Evolutionary conservation across 2,113 vertebrate species (phyloP), one percentile per base, ranked within the genome.

Genomic region (Lasiurus borealis): DNA sequence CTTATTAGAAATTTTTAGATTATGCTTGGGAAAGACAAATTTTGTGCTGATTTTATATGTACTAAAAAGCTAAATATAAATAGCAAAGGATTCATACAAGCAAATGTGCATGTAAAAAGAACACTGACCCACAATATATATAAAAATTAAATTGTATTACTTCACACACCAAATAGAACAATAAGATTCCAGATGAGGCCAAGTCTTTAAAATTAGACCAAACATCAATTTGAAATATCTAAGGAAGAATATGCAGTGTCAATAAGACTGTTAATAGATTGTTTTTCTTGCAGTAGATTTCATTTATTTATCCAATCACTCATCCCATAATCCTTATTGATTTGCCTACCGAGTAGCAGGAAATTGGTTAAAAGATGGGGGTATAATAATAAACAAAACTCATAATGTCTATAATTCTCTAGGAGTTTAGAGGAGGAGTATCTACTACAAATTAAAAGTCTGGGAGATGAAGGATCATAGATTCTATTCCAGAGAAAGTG

Each of bases 161-260:
- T n/a, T 25, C 19, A 57, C 52, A 62, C 2, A 85, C 2, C 3
- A 48, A 76, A 36, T 3, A 78, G n/a, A 50, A 34, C 3, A 64
- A 40, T 76, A 76, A 21, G 34, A 69, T 19, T 88, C n/a, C 2
- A 73, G 27, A 76, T 50, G 14, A 27, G 36, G n/a, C 66, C 16
- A 3, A 88, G 15, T 57, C 46, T 83, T 93, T 91, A 57, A 91
- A 75, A 27, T 88, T 82, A 69, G 19, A 69, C 57, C 25, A 86
- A 72, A 16, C 6, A 86, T 54, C 12, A 75, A 25, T 77, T 84
- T 16, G 9, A 77, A 46, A 10, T 68, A 40, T 76, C 40, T 48
- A 64, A 44, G 18, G 18, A 75, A 85, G 52, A 90, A 19, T 0
- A 4, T 90, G 19, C 23, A 34, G 0, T 62, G 34, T 36, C 62